Base-by-base conservation (phyloP, 2,113 vertebrate species). In the Narcine bancroftii region DNA sequence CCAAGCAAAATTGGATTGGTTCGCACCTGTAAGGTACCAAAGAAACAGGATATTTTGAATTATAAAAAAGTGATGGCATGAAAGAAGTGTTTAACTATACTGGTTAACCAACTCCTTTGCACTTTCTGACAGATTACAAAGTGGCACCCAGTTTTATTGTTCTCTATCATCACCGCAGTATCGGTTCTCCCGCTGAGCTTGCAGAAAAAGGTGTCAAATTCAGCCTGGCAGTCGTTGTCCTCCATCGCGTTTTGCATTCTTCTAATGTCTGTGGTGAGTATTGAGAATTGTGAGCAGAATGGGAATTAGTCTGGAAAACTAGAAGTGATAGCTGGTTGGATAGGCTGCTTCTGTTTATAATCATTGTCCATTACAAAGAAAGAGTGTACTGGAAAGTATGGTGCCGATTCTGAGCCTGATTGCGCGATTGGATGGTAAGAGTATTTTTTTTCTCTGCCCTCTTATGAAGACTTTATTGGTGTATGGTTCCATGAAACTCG, bases 261-360 rank as follows among this genome's bases (percentile, higher is more conserved):
- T 13, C 71, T 91, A 39, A 66, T 69, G 39, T 7, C 71, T 47
- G 42, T 91, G 89, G 89, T 91, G 89, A 91, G 89, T 66, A 69
- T 26, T 91, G 89, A 91, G 89, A 42, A 69, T 26, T 33, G 19
- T 6, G 53, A 89, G 60, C 56, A 63, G 56, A 89, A 65, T 36
- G 36, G 36, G 53, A 65, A 17, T 39, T 3, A 47, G 36, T 45
- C 21, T 45, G 63, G 83, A 24, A 39, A 39, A 1, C 45, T 53
- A 29, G 33, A 19, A 63, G n/a, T 53, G 29, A 53, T 56, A 9
- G 33, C 6, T 60, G 33, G 53, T 1, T 36, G 50, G 17, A 60
- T 83, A 29, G 24, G 26, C 53, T 4, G 11, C 47, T 10, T 83
- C 29, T 33, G 29, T 53, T 24, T 83, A 33, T 83, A 79, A 33